Conservation (phyloP, 2,888 invertebrate species). For the Nomada ferruginata region DNA sequence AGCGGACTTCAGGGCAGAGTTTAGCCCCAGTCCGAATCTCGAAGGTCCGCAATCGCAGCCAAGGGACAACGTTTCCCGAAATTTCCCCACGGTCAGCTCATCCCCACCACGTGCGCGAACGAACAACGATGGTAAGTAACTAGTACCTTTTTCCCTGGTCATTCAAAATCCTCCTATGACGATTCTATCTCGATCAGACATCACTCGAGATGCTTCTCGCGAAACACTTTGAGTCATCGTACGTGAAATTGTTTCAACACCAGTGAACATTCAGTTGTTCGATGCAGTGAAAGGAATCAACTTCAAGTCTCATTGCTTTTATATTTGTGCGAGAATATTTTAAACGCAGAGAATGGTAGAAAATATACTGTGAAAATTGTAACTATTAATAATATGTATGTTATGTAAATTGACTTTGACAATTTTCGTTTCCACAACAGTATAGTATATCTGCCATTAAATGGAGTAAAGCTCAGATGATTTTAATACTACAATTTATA, state of each 20-base stretch:
- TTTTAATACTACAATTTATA: not conserved
- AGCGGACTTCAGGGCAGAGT: slow-evolving; percentile 84
- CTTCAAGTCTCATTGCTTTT: not conserved
- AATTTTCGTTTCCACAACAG: no score
- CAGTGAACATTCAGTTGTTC: not conserved
- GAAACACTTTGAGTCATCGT: not conserved
- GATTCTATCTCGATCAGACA: slow-evolving; percentile 3
- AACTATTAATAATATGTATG: not conserved
- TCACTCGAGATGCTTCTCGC: slow-evolving; percentile 5
- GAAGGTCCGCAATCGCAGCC: slow-evolving; percentile 82
- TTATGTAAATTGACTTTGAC: not conserved
- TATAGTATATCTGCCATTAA: no score
- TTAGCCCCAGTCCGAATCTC: slow-evolving; percentile 84
- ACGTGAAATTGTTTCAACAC: not conserved
- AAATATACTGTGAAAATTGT: no score
- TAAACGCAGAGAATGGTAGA: no score
- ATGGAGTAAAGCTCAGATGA: not conserved
- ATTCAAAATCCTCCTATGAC: not conserved
- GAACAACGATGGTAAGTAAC: slow-evolving; percentile 81
- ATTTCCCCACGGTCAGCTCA: slow-evolving; percentile 80
- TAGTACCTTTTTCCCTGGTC: not conserved
- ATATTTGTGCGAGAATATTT: not conserved
- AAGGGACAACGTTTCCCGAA: slow-evolving; percentile 78
- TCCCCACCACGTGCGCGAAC: slow-evolving; percentile 81
- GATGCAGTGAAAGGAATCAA: not conserved